These are phyloP conservation scores for Drosophila diplacantha DNA, from an alignment of 2,888 invertebrate species.

Conservation along the genomic window DNA sequence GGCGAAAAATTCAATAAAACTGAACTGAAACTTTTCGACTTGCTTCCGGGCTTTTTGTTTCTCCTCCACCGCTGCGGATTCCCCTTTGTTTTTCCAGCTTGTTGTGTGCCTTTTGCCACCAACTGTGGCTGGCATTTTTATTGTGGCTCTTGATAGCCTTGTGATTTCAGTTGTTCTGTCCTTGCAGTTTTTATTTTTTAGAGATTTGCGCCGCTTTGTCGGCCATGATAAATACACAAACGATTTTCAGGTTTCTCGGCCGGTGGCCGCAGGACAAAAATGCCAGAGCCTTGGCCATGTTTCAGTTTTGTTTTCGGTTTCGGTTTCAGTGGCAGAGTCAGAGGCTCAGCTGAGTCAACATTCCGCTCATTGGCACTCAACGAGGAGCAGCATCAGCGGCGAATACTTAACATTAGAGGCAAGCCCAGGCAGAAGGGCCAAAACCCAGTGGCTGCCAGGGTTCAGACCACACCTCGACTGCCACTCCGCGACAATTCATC, in stretches of 20 bases:
- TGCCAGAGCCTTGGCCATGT: constrained; percentile 36
- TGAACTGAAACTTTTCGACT: constrained; percentile 43
- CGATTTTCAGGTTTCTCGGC: constrained; percentile 63
- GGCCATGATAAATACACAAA: constrained; percentile 69
- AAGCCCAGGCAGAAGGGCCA: constrained; percentile 34
- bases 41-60: constrained; percentile 41
- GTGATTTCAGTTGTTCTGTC: constrained; percentile 54
- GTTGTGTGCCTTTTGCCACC: constrained; percentile 55
- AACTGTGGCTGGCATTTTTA: constrained; percentile 71
- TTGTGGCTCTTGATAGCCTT: constrained; percentile 68
- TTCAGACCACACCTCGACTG: constrained; percentile 34
- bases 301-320: constrained; percentile 59
- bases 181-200: constrained; percentile 14
- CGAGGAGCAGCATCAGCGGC: constrained; percentile 48
- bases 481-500: constrained; percentile 69
- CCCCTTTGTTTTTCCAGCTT: constrained; percentile 24
- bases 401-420: constrained; percentile 66
- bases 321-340: constrained; percentile 34
- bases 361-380: constrained; percentile 61
- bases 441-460: constrained; percentile 30
- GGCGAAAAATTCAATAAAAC: constrained; percentile 64
- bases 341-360: constrained; percentile 31
- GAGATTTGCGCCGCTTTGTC: constrained; percentile 68
- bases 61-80: constrained; percentile 18
- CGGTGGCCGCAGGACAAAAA: constrained; percentile 66